phyloP scores from a whole-genome alignment of 2,888 invertebrate genomes.

The Morpho achilles region DNA sequence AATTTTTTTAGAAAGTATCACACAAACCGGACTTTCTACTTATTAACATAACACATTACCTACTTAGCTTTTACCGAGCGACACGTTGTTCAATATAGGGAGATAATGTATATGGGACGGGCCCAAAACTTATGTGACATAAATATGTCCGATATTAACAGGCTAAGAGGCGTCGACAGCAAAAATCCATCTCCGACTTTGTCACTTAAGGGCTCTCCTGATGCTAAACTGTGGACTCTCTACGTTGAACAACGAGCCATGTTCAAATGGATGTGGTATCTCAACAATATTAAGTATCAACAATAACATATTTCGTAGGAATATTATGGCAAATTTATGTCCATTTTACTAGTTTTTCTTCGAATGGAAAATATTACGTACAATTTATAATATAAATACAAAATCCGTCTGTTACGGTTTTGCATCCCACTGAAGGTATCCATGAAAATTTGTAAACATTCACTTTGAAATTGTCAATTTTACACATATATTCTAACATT shows the following conservation, averaged over 20 bases:
- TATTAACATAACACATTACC: slow-evolving; percentile 13
- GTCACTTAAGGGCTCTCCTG: slow-evolving; percentile 71
- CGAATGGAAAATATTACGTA: too few species aligned
- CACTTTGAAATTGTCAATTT: too few species aligned
- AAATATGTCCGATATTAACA: slow-evolving; percentile 63
- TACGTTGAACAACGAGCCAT: slow-evolving; percentile 36
- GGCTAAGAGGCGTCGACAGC: slow-evolving; percentile 64
- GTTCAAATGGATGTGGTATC: slow-evolving; percentile 27
- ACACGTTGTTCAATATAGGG: slow-evolving; percentile 24
- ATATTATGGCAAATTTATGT: too few species aligned
- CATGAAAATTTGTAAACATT: too few species aligned
- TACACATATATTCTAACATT: too few species aligned
- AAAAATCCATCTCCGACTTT: slow-evolving; percentile 76
- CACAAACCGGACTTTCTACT: slow-evolving; percentile 10
- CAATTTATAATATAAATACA: too few species aligned
- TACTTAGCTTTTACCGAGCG: slow-evolving; percentile 18
- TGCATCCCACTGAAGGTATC: too few species aligned
- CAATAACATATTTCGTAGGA: too few species aligned
- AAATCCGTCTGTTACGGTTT: too few species aligned
- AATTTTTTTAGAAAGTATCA: not conserved
- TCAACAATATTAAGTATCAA: too few species aligned
- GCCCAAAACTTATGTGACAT: slow-evolving; percentile 46
- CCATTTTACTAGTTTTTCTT: too few species aligned
- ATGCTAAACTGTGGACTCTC: slow-evolving; percentile 45
- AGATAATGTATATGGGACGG: slow-evolving; percentile 25